Evolutionary conservation across 1,140 invertebrate species (phyloP).

Genomic region (Ylistrum balloti): DNA sequence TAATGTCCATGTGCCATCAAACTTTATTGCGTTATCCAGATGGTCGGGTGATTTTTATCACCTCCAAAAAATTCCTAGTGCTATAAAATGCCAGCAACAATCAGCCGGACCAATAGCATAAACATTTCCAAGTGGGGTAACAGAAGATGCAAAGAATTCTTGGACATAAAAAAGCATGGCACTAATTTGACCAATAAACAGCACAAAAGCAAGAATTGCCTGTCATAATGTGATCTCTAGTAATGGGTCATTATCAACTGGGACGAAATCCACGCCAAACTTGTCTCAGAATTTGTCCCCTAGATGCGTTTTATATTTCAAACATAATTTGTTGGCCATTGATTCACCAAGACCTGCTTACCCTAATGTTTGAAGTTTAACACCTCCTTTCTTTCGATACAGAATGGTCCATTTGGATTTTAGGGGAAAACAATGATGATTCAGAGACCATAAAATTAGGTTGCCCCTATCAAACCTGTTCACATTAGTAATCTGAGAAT

Average conservation of each 20-base stretch:
- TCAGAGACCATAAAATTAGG: neutral
- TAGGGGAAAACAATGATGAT: conserved; percentile 38
- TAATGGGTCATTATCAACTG: conserved; percentile 17
- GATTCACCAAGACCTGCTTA: neutral
- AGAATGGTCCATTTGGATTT: neutral
- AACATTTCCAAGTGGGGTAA: neutral
- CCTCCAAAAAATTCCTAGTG: conserved; percentile 10
- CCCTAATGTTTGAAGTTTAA: neutral
- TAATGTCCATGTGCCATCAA: conserved; percentile 24
- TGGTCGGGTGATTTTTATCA: conserved; percentile 19
- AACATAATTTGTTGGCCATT: conserved; percentile 8
- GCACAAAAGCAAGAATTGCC: neutral
- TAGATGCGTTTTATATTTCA: conserved; percentile 34
- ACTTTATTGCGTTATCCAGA: neutral
- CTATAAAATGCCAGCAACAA: conserved; percentile 38
- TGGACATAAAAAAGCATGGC: conserved; percentile 13
- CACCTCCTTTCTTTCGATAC: neutral
- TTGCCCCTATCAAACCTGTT: conserved; percentile 20
- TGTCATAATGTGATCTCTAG: conserved; percentile 12
- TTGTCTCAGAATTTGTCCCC: conserved; percentile 32
- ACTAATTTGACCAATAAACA: conserved; percentile 33
- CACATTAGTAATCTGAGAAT: neutral
- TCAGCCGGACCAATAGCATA: neutral
- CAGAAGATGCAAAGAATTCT: conserved; percentile 19
- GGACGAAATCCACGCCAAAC: conserved; percentile 6